These are phyloP conservation scores for Drymonia ruficornis DNA, from an alignment of 2,888 invertebrate species.

Conservation along the genomic window DNA sequence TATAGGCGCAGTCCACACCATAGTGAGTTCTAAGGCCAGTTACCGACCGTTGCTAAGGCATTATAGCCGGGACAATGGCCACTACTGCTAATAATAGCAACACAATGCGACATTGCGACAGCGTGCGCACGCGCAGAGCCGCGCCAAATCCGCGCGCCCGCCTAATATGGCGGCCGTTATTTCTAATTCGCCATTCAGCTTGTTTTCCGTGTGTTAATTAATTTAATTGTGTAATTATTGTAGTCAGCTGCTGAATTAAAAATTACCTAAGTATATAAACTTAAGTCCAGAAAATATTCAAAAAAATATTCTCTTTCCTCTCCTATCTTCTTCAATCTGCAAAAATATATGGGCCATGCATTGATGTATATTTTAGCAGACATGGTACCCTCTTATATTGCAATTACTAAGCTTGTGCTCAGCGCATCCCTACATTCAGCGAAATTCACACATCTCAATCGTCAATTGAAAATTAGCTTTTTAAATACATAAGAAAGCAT, in stretches of 20 bases:
- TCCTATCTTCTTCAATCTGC: too few species aligned
- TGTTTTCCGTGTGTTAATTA: slow-evolving; percentile 7
- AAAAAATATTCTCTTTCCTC: too few species aligned
- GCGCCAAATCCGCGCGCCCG: slow-evolving; percentile 7
- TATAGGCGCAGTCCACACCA: background rate
- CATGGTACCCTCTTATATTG: too few species aligned
- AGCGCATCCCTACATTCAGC: too few species aligned
- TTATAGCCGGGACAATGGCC: slow-evolving; percentile 8
- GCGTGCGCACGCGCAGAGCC: slow-evolving; percentile 6
- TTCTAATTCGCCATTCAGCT: slow-evolving; percentile 10
- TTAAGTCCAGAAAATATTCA: too few species aligned
- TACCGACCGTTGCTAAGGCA: slow-evolving; percentile 2
- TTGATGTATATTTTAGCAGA: too few species aligned
- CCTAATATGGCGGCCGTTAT: slow-evolving; percentile 10
- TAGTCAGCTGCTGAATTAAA: background rate
- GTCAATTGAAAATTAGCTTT: too few species aligned
- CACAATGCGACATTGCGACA: slow-evolving; percentile 10
- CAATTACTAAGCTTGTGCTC: too few species aligned
- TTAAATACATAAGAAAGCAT: too few species aligned
- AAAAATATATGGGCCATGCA: too few species aligned
- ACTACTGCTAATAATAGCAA: slow-evolving; percentile 10
- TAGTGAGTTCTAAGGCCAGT: background rate
- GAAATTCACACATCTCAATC: too few species aligned
- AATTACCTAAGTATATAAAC: too few species aligned
- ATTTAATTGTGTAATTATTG: slow-evolving; percentile 5